phyloP scores from a whole-genome alignment of 2,797 vertebrate species.

The Danio kyathit region DNA sequence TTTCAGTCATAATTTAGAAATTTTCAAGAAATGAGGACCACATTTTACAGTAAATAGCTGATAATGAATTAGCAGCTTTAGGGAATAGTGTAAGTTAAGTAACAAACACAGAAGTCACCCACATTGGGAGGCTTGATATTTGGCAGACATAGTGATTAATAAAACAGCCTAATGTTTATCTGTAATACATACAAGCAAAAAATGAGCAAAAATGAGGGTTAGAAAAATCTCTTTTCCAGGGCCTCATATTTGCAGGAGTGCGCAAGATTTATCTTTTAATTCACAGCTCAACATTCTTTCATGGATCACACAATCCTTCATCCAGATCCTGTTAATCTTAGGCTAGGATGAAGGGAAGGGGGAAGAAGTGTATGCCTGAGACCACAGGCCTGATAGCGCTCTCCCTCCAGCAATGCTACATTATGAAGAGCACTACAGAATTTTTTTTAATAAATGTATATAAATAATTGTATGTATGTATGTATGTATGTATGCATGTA shows the following conservation, averaged over 20 bases:
- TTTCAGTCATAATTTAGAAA: too few species aligned
- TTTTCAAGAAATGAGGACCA: neutral
- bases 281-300: slow-evolving; percentile 51
- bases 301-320: slow-evolving; percentile 37
- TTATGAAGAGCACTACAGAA: neutral
- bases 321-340: slow-evolving; percentile 36
- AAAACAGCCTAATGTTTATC: neutral
- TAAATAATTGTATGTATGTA: too few species aligned
- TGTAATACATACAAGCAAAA: neutral
- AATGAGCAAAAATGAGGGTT: neutral
- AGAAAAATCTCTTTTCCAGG: neutral
- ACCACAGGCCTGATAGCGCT: neutral
- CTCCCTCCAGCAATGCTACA: neutral
- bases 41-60: neutral
- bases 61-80: neutral
- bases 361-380: neutral
- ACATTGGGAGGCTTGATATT: neutral
- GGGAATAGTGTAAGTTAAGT: neutral
- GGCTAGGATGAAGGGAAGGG: neutral
- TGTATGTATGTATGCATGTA: too few species aligned
- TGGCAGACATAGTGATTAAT: neutral
- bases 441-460: too few species aligned
- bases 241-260: slow-evolving; percentile 13
- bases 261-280: slow-evolving; percentile 31
- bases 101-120: neutral